Conservation (phyloP, 2,113 vertebrate species). For the Pterocles orientalis region DNA sequence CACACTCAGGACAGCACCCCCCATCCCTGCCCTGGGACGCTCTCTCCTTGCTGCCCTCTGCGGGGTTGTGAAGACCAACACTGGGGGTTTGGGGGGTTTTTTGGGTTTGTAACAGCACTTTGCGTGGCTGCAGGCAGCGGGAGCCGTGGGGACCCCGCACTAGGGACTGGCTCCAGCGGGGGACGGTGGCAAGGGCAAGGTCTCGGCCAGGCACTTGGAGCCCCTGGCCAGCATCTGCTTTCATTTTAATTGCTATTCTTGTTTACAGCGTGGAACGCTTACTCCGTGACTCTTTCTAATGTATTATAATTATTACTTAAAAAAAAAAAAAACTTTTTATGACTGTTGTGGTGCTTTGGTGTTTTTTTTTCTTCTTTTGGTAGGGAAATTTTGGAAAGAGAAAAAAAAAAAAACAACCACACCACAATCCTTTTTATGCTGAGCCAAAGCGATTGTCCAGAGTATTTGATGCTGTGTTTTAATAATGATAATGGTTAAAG, state of each 20-base stretch:
- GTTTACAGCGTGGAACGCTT: constrained; percentile 59
- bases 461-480: constrained; percentile 38
- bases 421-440: background rate
- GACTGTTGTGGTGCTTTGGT: background rate
- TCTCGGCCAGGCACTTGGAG: background rate
- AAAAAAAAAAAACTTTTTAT: background rate
- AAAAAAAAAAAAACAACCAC: too few species aligned
- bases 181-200: background rate
- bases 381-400: background rate
- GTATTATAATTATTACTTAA: constrained; percentile 42
- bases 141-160: background rate
- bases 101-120: constrained; percentile 5
- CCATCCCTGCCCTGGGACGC: background rate
- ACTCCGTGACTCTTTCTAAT: constrained; percentile 26
- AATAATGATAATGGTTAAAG: constrained; percentile 13
- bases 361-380: background rate
- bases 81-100: background rate
- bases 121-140: background rate
- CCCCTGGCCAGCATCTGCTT: constrained; percentile 1
- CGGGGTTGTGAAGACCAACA: background rate
- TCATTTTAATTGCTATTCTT: constrained; percentile 26
- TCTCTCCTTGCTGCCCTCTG: background rate
- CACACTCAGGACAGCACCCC: background rate
- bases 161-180: background rate
- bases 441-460: background rate